Conservation (phyloP, 2,113 vertebrate genomes). For the Ranitomeya variabilis region DNA sequence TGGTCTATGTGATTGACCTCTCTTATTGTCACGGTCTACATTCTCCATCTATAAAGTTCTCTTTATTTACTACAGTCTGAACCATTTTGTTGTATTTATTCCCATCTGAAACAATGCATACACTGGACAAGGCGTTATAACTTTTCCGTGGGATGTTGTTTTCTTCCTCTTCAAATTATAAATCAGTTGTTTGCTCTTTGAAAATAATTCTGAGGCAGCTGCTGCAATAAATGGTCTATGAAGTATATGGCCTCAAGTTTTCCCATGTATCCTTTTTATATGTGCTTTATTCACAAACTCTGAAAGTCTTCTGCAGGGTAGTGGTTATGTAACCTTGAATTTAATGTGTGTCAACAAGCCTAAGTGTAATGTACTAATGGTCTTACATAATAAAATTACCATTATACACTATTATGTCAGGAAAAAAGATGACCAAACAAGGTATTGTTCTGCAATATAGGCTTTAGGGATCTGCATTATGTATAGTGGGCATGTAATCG, state of each 20-base stretch:
- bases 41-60: neutral
- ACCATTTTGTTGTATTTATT: neutral
- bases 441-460: no score
- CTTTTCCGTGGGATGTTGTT: neutral
- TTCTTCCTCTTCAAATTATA: neutral
- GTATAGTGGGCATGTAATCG: no score
- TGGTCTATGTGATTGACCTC: neutral
- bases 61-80: neutral
- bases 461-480: no score
- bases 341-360: no score
- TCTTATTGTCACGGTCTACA: neutral
- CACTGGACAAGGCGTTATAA: neutral
- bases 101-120: neutral
- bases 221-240: neutral
- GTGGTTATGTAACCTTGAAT: neutral
- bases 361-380: no score
- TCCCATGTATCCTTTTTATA: neutral
- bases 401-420: no score
- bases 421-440: no score
- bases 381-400: no score
- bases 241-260: neutral
- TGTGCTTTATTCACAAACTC: neutral
- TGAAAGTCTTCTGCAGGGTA: neutral
- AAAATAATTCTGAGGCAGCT: neutral
- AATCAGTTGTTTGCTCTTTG: neutral